A percentile compares a stretch with the other conserved stretches of the same genome.
These are phyloP conservation scores for Microplitis demolitor DNA, from an alignment of 1,140 invertebrate species.

Conservation along the genomic window DNA sequence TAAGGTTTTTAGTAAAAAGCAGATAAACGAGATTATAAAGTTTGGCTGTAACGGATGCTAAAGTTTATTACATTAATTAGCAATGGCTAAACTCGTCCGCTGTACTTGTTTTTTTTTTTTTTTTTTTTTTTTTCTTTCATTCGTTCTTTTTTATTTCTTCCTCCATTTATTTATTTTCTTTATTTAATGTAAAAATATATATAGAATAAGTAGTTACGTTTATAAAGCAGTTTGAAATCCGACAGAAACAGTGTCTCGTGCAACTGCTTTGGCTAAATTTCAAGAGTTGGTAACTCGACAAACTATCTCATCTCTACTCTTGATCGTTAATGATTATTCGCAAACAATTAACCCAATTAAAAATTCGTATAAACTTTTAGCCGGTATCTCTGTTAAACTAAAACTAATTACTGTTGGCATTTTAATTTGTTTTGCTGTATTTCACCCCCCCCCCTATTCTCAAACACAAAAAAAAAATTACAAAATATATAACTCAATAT, in stretches of 20 bases:
- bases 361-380: constrained; percentile 14
- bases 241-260: no score
- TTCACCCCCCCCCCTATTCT: no score
- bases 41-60: not conserved
- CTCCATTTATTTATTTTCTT: not conserved
- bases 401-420: not conserved
- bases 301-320: not conserved
- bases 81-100: not conserved
- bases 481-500: no score
- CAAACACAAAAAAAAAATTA: no score
- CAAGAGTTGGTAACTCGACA: not conserved
- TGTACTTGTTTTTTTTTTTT: not conserved
- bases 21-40: not conserved
- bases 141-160: not conserved
- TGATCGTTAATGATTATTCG: not conserved
- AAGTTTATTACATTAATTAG: constrained; percentile 16
- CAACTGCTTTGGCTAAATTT: constrained; percentile 10
- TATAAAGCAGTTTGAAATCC: not conserved
- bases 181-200: not conserved
- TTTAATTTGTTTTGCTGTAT: not conserved
- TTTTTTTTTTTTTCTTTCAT: not conserved
- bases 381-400: not conserved
- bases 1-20: not conserved
- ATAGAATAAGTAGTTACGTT: not conserved
- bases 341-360: constrained; percentile 26